Percentiles rank a stretch among this genome's conserved stretches.
Conservation (phyloP, 2,888 invertebrate species). For the Aporophyla lueneburgensis region DNA sequence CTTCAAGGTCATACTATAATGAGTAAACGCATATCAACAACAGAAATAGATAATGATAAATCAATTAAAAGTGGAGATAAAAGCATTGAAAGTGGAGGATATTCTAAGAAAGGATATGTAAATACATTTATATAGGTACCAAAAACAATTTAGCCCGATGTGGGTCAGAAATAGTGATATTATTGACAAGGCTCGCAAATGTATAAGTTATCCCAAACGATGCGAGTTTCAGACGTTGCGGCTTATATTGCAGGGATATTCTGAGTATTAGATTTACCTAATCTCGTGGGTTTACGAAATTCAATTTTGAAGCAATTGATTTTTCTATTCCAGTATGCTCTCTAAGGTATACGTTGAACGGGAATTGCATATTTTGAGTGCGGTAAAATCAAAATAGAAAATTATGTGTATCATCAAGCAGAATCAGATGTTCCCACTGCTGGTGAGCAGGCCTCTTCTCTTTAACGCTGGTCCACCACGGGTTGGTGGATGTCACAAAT, state of each 20-base stretch:
- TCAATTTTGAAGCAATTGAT: constrained; percentile 45
- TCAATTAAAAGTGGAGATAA: background rate
- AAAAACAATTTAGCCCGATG: constrained; percentile 24
- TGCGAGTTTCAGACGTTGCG: constrained; percentile 25
- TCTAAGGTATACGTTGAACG: background rate
- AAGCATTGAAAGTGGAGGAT: background rate
- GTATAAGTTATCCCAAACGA: constrained; percentile 26
- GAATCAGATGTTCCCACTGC: too few relatives aligned
- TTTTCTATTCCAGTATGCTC: constrained; percentile 22
- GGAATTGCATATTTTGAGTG: constrained; percentile 16
- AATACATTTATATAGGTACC: constrained; percentile 4
- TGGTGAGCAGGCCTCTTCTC: background rate
- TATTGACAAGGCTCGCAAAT: constrained; percentile 36
- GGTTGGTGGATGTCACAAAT: background rate
- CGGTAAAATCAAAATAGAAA: background rate
- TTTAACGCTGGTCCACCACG: background rate
- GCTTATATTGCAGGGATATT: constrained; percentile 41
- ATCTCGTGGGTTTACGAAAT: constrained; percentile 39
- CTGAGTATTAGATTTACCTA: constrained; percentile 50
- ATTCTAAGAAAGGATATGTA: background rate
- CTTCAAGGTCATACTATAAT: background rate
- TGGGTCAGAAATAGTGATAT: constrained; percentile 35
- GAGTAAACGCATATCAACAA: background rate
- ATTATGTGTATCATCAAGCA: too few relatives aligned
- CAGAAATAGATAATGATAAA: background rate